Evolutionary conservation across 1,140 invertebrate genomes (phyloP).

Genomic region (Heliconius himera): DNA sequence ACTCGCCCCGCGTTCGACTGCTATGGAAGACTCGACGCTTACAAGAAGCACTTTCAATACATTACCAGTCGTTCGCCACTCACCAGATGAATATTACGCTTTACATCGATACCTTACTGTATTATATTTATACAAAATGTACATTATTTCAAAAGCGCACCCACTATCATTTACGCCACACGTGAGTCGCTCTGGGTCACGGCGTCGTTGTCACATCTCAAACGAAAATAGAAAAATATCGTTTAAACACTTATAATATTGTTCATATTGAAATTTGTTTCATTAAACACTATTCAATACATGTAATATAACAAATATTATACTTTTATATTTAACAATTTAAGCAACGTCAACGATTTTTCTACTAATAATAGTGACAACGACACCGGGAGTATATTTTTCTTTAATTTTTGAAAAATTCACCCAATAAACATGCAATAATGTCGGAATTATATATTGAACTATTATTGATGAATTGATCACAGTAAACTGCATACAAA

Average conservation of each 20-base stretch:
- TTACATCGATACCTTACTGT: constrained; percentile 73
- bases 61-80: constrained; percentile 72
- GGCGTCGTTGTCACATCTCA: constrained; percentile 9
- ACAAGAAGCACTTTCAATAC: constrained; percentile 77
- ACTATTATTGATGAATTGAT: constrained; percentile 24
- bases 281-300: constrained; percentile 5
- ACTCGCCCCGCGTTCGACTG: constrained; percentile 70
- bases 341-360: constrained; percentile 2
- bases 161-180: constrained; percentile 54
- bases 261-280: constrained; percentile 8
- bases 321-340: constrained; percentile 6
- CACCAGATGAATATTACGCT: constrained; percentile 68
- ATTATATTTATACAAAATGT: constrained; percentile 78
- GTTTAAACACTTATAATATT: background rate
- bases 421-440: constrained; percentile 13
- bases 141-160: constrained; percentile 75
- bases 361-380: background rate
- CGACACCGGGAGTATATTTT: background rate
- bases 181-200: constrained; percentile 9
- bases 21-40: constrained; percentile 81
- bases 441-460: constrained; percentile 13
- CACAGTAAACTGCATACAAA: constrained; percentile 28
- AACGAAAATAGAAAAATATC: background rate
- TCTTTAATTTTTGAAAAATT: constrained; percentile 6
- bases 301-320: background rate